Base-by-base conservation (phyloP, 2,113 vertebrate genomes). In the Myanophis thanlyinensis region DNA sequence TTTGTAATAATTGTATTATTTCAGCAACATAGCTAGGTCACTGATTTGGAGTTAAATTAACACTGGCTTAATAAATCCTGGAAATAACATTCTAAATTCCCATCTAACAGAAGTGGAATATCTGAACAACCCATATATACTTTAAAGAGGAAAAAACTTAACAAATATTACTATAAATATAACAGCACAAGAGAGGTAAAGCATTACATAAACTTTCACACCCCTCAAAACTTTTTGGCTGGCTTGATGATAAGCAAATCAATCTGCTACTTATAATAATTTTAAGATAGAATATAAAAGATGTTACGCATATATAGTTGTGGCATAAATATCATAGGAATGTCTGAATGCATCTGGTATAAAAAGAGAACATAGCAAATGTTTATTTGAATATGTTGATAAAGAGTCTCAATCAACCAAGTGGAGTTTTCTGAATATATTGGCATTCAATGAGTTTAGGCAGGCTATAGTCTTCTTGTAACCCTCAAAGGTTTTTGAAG, bases 1-100 rank as follows among this genome's bases (percentile, higher is more conserved):
- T 88, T 85, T 5, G 85, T 95, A 88, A 92, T 93, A 93, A 87
- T 95, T 94, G 93, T 84, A 92, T 94, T 91, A 85, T 52, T 96
- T 88, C 94, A 80, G 88, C 92, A 93, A 40, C 35, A 90, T 80
- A 85, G 86, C 89, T 94, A 93, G 94, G 89, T 52, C 89, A 88
- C 7, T 88, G 62, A 35, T 73, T 73, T 73, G 62, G n/a, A n/a
- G 4, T 73, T 35, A 35, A 73, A 35, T 73, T 73, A 73, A 73
- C 44, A 35, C 35, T 22, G 6, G 20, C 22, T 40, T 53, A 22
- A 40, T 10, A 80, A 25, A 9, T 88, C 27, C 85, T 11, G 18
- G 51, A 52, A 87, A 15, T 30, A 88, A 87, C 62, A 84, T 40
- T 44, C 20, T 67, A 48, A 87, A 27, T 27, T 49, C 80, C 47